Conservation (phyloP, 2,113 vertebrate species). For the Melanostigma gelatinosum region DNA sequence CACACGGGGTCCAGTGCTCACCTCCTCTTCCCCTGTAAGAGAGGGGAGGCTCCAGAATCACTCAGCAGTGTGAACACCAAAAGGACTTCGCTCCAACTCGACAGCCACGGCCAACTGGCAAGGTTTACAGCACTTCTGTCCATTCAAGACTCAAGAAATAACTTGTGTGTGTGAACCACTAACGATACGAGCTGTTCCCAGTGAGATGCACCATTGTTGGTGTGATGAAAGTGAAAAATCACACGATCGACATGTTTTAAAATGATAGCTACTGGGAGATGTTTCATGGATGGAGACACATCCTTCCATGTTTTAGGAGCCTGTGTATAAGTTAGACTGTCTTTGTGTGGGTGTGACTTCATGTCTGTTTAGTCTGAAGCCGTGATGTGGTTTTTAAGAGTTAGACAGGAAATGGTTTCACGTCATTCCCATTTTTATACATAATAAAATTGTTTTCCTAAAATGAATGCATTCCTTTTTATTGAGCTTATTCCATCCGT, state of each 20-base stretch:
- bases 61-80: constrained; percentile 45
- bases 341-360: constrained; percentile 13
- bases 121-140: constrained; percentile 27
- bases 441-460: constrained; percentile 51
- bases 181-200: constrained; percentile 14
- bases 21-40: constrained; percentile 32
- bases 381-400: constrained; percentile 42
- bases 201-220: background rate
- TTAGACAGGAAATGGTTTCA: constrained; percentile 61
- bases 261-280: background rate
- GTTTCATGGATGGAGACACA: background rate
- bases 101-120: constrained; percentile 49
- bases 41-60: constrained; percentile 24
- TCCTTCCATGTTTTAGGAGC: constrained; percentile 16
- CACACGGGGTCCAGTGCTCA: constrained; percentile 19
- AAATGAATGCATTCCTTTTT: background rate
- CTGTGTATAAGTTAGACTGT: constrained; percentile 42
- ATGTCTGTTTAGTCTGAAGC: constrained; percentile 71
- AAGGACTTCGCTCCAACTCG: constrained; percentile 27
- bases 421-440: constrained; percentile 53
- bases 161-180: constrained; percentile 9
- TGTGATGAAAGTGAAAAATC: background rate
- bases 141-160: constrained; percentile 18
- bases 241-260: background rate
- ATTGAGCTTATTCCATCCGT: constrained; percentile 4